Evolutionary conservation across 2,797 vertebrate species (phyloP).

Genomic region (Centropyge bicolor): DNA sequence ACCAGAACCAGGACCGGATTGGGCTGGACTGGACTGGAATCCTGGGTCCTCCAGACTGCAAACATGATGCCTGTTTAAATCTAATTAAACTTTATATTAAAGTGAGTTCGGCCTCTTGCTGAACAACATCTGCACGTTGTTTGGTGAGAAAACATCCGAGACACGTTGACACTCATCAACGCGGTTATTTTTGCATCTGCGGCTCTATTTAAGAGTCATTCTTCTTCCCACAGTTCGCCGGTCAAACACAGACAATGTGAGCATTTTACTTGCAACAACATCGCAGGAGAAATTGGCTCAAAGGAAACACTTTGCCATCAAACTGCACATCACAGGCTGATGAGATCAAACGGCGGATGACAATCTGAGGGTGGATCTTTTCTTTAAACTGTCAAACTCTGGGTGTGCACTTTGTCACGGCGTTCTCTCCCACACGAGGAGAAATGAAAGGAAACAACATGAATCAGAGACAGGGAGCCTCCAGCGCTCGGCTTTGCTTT

Average conservation of each 20-base stretch:
- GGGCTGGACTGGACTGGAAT: too few species aligned
- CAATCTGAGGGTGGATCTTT: constrained; percentile 77
- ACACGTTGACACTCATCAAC: constrained; percentile 17
- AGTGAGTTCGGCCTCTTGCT: neutral
- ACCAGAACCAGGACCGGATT: neutral
- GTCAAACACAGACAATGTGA: constrained; percentile 59
- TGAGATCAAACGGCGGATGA: constrained; percentile 71
- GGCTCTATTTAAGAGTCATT: constrained; percentile 8
- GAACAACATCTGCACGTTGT: neutral
- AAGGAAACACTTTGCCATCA: constrained; percentile 59
- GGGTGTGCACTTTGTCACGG: constrained; percentile 72
- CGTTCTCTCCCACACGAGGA: constrained; percentile 62
- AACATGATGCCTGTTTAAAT: neutral
- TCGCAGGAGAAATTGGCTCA: constrained; percentile 18
- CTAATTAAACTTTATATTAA: neutral
- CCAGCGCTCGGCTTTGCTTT: constrained; percentile 33
- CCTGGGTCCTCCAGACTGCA: too few species aligned
- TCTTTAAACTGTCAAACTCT: constrained; percentile 77
- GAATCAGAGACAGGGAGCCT: constrained; percentile 63
- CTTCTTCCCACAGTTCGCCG: constrained; percentile 52
- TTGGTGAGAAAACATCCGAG: neutral
- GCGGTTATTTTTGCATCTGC: constrained; percentile 4
- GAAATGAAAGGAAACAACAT: constrained; percentile 53
- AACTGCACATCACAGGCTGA: constrained; percentile 61
- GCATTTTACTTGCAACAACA: constrained; percentile 44